phyloP scores from a whole-genome alignment of 2,797 vertebrate species.

The Karalla daura region DNA sequence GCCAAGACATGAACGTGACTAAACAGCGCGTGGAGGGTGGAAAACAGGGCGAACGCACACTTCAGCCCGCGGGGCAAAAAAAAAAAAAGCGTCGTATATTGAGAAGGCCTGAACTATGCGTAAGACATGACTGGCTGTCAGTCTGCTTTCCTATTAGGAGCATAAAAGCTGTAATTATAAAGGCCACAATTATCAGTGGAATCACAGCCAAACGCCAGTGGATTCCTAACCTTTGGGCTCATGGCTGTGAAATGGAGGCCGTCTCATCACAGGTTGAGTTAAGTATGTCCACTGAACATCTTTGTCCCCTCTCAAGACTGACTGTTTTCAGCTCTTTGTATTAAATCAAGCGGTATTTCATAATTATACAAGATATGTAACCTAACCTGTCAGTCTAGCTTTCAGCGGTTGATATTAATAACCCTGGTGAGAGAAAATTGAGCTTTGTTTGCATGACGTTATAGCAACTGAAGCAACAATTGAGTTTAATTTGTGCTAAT shows the following conservation, averaged over 20 bases:
- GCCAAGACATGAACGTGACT: constrained; percentile 35
- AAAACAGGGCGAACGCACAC: constrained; percentile 1
- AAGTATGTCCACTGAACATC: not conserved
- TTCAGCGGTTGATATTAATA: too few species aligned
- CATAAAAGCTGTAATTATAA: constrained; percentile 3
- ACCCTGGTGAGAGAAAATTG: not conserved
- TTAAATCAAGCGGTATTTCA: not conserved
- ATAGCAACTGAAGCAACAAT: not conserved
- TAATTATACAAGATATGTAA: too few species aligned
- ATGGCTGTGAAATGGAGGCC: not conserved
- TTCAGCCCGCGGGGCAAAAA: not conserved
- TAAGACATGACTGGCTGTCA: constrained; percentile 7
- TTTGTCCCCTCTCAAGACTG: not conserved
- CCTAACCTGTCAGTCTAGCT: too few species aligned
- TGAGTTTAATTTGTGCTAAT: not conserved
- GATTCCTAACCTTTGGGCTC: not conserved
- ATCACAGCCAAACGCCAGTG: not conserved
- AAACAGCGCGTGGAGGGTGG: constrained; percentile 6
- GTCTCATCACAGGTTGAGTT: not conserved
- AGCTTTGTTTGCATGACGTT: not conserved
- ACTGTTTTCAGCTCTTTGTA: not conserved
- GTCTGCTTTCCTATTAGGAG: not conserved
- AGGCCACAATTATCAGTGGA: not conserved
- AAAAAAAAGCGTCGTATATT: not conserved
- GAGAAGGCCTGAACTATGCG: not conserved